Percentiles rank a stretch among this genome's conserved stretches.
These are phyloP conservation scores for Perizoma flavofasciatum DNA, from an alignment of 2,888 invertebrate species.

Conservation along the genomic window DNA sequence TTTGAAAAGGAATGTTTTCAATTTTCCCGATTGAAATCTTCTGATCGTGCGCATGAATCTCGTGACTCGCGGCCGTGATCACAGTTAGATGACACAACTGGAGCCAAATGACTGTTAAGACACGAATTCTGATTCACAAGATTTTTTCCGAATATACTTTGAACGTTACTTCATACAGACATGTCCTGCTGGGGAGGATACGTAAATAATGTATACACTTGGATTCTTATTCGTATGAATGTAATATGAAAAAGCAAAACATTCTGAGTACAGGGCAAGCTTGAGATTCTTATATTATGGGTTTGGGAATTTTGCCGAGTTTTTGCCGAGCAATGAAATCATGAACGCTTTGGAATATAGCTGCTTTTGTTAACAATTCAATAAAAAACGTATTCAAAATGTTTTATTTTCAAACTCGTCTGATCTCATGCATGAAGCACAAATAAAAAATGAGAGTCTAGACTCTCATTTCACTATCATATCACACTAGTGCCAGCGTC, in stretches of 20 bases:
- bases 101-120: conserved; percentile 5
- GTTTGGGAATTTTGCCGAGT: no score
- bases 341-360: no score
- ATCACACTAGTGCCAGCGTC: conserved; percentile 15
- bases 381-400: conserved; percentile 2
- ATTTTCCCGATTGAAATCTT: conserved; percentile 21
- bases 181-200: no score
- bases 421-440: conserved; percentile 15
- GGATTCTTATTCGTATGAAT: no score
- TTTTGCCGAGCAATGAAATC: no score
- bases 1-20: not conserved
- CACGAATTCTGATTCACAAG: not conserved
- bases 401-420: conserved; percentile 12
- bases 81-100: conserved; percentile 29
- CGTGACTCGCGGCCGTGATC: conserved; percentile 28
- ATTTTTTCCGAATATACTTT: no score
- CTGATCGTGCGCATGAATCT: conserved; percentile 20
- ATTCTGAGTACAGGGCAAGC: no score
- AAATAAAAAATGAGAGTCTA: conserved; percentile 16
- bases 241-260: no score
- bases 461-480: no score
- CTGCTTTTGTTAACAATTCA: not conserved
- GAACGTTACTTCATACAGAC: no score
- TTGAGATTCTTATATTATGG: no score
- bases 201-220: no score